phyloP scores from a whole-genome alignment of 1,140 invertebrate genomes.

The Drosophila neocordata region DNA sequence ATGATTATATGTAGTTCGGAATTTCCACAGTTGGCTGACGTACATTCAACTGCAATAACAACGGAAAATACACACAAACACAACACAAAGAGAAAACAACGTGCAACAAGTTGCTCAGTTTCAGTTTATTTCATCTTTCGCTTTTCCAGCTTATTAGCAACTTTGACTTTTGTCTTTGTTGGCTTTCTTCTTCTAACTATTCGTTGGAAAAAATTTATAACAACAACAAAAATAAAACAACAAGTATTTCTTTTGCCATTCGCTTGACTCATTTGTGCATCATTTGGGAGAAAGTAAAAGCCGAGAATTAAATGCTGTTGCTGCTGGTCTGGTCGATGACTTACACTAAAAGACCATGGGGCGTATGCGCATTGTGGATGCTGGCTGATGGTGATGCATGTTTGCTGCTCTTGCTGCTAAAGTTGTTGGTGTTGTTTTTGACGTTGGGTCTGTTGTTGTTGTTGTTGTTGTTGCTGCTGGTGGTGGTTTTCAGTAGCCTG shows the following conservation, averaged over 20 bases:
- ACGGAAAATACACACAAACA: conserved; percentile 49
- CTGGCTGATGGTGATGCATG: conserved; percentile 3
- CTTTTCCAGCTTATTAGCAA: conserved; percentile 74
- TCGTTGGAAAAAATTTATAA: conserved; percentile 52
- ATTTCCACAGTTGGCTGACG: conserved; percentile 73
- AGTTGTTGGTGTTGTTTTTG: conserved; percentile 9
- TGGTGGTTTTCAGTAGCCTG: neutral
- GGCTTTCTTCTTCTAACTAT: conserved; percentile 67
- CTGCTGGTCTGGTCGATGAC: conserved; percentile 64
- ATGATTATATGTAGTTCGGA: conserved; percentile 74
- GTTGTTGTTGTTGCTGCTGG: conserved; percentile 14
- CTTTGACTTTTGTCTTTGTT: conserved; percentile 44
- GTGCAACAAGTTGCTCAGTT: conserved; percentile 55
- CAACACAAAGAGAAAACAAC: conserved; percentile 67
- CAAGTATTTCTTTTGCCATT: conserved; percentile 50
- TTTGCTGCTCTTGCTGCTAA: conserved; percentile 47
- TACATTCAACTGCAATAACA: conserved; percentile 64
- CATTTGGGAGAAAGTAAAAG: conserved; percentile 81
- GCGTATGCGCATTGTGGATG: conserved; percentile 72
- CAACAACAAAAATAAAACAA: conserved; percentile 61
- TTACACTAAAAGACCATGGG: conserved; percentile 57
- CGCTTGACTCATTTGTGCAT: conserved; percentile 71
- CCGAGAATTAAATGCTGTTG: conserved; percentile 73
- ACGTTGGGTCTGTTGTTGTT: conserved; percentile 15
- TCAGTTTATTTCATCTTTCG: conserved; percentile 55